Evolutionary conservation across 2,888 invertebrate genomes (phyloP), one percentile per base, ranked within the genome.

Genomic region (Parascotia fuliginaria): DNA sequence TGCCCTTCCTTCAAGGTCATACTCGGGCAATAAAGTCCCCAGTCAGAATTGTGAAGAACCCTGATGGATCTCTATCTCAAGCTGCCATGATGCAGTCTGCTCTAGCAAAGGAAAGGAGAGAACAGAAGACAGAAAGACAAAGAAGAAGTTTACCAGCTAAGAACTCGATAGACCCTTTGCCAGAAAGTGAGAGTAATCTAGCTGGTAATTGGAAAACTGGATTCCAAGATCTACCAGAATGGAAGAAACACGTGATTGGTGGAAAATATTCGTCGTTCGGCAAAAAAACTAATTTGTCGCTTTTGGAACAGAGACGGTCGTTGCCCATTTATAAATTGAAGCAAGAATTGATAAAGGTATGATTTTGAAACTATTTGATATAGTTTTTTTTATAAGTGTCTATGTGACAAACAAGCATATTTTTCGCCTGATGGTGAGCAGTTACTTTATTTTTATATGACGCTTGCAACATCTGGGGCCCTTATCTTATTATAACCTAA

Each of bases 81-180:
- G 98, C 99, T 0, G 99, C 99, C 0, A 98, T 99, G 98, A 99
- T 98, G 98, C 99, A 99, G 85, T 97, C 97, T 9, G 99, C 99
- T 0, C 83, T 99, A 33, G 97, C 99, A 0, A 99, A 99, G 78
- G 99, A 99, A 81, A 93, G 99, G 41, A 92, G 99, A 34, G 99
- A 99, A 81, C 95, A 97, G 74, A 99, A 99, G 87, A 98, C 98
- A 98, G 69, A 87, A 98, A 16, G 98, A 98, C 77, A 83, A 97
- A 64, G 98, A 98, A 87, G 98, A 77, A 95, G 96, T 0, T 85
- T 96, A 11, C 96, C 96, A 0, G 95, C 97, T 73, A 98, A 98
- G 84, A 97, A 97, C 85, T 99, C 98, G 98, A 98, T 98, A 56
- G 99, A 99, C 91, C 99, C 99, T 0, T 83, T 99, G 52, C 98